A percentile compares a stretch with the other conserved stretches of the same genome.
Evolutionary conservation across 2,888 invertebrate species (phyloP).

Genomic region (Pyrrhia umbra): DNA sequence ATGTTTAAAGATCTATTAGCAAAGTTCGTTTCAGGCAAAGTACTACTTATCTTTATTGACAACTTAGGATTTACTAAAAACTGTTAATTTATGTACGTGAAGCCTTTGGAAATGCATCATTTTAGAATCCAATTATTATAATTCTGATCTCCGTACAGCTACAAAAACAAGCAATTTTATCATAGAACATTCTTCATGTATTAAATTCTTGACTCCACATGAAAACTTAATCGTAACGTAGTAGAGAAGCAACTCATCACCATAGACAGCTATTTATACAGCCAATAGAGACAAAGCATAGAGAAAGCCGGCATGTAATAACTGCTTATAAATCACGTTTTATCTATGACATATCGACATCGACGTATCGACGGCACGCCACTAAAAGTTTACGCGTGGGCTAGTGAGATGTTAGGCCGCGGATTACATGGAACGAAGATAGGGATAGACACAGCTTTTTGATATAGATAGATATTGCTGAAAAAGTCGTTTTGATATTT

Average conservation of each 20-base stretch:
- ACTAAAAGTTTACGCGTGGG: constrained; percentile 56
- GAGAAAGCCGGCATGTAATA: constrained; percentile 58
- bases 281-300: constrained; percentile 56
- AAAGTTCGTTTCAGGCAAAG: too few species aligned
- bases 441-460: constrained; percentile 9
- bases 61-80: too few species aligned
- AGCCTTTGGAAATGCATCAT: too few species aligned
- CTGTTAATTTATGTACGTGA: too few species aligned
- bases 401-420: constrained; percentile 47
- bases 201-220: not conserved
- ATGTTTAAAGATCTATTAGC: too few species aligned
- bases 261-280: constrained; percentile 48
- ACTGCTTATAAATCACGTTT: constrained; percentile 52
- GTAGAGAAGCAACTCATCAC: constrained; percentile 43
- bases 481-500: not conserved
- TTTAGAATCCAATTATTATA: too few species aligned
- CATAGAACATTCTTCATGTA: not conserved
- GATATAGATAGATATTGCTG: constrained; percentile 30
- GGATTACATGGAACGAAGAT: constrained; percentile 16
- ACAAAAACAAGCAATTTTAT: not conserved
- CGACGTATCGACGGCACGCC: constrained; percentile 41
- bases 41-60: too few species aligned
- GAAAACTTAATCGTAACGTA: constrained; percentile 38
- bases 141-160: too few species aligned
- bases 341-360: constrained; percentile 58